Evolutionary conservation across 2,113 vertebrate genomes (phyloP), one percentile per base, ranked within the genome.

Genomic region (Sminthopsis crassicaudata): DNA sequence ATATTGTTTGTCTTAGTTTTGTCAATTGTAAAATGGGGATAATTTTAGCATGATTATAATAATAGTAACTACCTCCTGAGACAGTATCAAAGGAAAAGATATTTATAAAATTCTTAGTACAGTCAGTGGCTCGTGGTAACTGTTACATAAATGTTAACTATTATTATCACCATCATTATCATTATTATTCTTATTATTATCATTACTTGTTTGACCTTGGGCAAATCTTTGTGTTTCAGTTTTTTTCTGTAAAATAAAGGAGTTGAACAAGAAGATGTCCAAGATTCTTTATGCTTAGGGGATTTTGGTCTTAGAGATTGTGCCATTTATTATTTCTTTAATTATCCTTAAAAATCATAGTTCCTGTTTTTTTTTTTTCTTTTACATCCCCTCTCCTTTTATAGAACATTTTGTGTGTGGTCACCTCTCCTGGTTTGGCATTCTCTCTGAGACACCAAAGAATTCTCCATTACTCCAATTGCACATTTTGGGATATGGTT

Each of bases 401-500:
- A 89, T 93, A 94, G 92, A 93, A 90, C 30, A 22, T 53, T 95
- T 93, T 93, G 57, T 76, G 36, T 91, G 88, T 95, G 93, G 90
- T 91, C 93, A 57, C 46, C 54, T 96, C 93, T 60, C 55, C 19
- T 95, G 26, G 48, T 89, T 95, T 46, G 46, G 0, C 67, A 10
- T 94, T 96, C 93, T 92, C 94, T 95, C 93, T 91, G 91, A 95
- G 57, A 48, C 36, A 96, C 48, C 48, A 52, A 30, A 88, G 51
- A 53, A 57, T 95, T 92, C 52, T 92, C 92, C 93, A 46, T 96
- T 88, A 95, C 94, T 93, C 51, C 91, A 90, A 93, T 52, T 92
- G 36, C 91, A 91, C 67, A 91, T 92, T 94, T 94, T 76, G 50
- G 92, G 93, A 52, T 95, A 89, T 57, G 91, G 93, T 90, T 52